Conservation (phyloP, 2,113 vertebrate species). For the Bubo scandiacus region DNA sequence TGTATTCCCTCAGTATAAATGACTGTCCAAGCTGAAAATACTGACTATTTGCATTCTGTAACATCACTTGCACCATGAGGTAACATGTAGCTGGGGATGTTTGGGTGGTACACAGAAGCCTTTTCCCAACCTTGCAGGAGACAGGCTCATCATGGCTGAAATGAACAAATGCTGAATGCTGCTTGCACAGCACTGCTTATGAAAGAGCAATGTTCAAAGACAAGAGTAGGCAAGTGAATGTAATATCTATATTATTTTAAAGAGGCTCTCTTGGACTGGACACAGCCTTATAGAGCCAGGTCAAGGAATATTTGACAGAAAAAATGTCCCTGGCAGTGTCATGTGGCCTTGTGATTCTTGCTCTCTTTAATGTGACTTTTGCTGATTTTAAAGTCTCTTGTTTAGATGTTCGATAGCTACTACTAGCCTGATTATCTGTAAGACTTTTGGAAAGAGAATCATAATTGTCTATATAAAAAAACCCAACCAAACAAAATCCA, state of each 20-base stretch:
- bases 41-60: neutral
- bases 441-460: neutral
- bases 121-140: neutral
- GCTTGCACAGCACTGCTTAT: neutral
- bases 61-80: neutral
- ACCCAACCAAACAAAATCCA: neutral
- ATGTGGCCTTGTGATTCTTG: neutral
- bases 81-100: neutral
- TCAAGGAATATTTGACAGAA: neutral
- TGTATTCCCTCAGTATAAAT: neutral
- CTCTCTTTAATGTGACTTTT: neutral
- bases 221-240: neutral
- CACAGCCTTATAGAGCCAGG: neutral
- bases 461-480: neutral
- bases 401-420: neutral
- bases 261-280: neutral
- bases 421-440: neutral
- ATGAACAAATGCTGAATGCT: neutral
- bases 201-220: neutral
- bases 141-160: neutral
- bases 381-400: neutral
- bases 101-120: neutral
- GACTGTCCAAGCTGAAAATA: neutral
- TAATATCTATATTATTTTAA: neutral
- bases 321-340: neutral